These are phyloP conservation scores for Cryptocheilus praepositus DNA, from an alignment of 2,888 invertebrate genomes.

Conservation along the genomic window DNA sequence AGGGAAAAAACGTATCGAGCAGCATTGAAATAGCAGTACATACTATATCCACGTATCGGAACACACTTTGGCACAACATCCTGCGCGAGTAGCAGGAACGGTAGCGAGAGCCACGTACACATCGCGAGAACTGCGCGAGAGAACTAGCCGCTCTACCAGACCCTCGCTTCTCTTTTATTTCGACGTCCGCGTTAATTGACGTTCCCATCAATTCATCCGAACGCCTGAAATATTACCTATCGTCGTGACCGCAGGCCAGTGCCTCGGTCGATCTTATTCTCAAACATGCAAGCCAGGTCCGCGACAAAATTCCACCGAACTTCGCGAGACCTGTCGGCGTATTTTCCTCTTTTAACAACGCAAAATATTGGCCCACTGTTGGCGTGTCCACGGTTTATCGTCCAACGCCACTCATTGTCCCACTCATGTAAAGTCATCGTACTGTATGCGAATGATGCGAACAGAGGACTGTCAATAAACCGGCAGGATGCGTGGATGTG, in stretches of 20 bases:
- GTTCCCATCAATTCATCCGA: constrained; percentile 40
- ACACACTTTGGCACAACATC: constrained; percentile 6
- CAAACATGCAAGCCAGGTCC: too few species aligned
- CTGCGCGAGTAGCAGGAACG: constrained; percentile 24
- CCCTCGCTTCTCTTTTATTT: constrained; percentile 45
- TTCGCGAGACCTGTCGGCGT: too few species aligned
- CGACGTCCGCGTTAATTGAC: constrained; percentile 49
- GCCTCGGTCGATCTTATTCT: constrained; percentile 38
- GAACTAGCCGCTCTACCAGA: constrained; percentile 33
- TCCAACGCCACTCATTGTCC: constrained; percentile 3
- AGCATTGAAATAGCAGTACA: constrained; percentile 17
- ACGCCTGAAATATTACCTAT: constrained; percentile 40
- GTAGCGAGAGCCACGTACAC: constrained; percentile 26
- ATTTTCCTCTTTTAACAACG: too few species aligned
- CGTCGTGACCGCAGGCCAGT: constrained; percentile 20
- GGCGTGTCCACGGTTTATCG: constrained; percentile 7
- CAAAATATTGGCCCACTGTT: constrained; percentile 22
- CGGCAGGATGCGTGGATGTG: too few species aligned
- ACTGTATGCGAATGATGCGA: neutral
- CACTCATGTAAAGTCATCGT: neutral
- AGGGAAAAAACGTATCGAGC: neutral
- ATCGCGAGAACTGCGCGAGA: constrained; percentile 29
- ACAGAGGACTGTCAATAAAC: neutral
- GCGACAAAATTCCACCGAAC: too few species aligned
- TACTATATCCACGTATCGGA: constrained; percentile 12